Conservation (phyloP, 2,113 vertebrate genomes). For the Sisor rabdophorus region DNA sequence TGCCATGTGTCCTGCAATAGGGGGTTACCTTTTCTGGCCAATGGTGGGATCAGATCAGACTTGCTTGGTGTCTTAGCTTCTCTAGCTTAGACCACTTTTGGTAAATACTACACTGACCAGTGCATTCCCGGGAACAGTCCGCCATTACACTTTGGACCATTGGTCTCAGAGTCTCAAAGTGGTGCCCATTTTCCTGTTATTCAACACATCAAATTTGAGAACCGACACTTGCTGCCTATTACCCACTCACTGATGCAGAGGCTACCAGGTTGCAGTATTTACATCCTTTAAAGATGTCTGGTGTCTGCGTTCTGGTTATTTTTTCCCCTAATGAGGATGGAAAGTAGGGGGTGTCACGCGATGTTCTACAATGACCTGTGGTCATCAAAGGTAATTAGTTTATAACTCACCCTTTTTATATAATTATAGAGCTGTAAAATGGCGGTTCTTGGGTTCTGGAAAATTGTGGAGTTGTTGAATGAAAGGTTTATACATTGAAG, state of each 20-base stretch:
- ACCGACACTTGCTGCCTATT: no score
- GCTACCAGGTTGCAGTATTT: background rate
- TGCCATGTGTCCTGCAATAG: background rate
- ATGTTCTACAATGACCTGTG: background rate
- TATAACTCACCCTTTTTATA: background rate
- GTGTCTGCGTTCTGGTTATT: background rate
- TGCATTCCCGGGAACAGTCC: no score
- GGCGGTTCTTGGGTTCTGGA: background rate
- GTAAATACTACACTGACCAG: no score
- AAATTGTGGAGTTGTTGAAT: constrained; percentile 1
- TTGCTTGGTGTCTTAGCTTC: no score
- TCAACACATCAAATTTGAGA: no score
- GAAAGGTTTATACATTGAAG: background rate
- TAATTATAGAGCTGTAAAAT: background rate
- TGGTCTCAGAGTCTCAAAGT: no score
- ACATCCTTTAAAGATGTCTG: background rate
- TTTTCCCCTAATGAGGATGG: background rate
- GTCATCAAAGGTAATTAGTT: constrained; percentile 14
- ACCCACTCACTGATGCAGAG: no score
- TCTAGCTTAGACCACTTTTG: no score
- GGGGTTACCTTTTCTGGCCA: no score
- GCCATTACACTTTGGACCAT: no score
- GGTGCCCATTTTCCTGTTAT: no score
- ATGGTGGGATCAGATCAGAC: no score
- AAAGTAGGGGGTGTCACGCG: background rate